Base-by-base conservation (phyloP, 64 coral and sea anemone genomes). In the Astreopora myriophthalma region DNA sequence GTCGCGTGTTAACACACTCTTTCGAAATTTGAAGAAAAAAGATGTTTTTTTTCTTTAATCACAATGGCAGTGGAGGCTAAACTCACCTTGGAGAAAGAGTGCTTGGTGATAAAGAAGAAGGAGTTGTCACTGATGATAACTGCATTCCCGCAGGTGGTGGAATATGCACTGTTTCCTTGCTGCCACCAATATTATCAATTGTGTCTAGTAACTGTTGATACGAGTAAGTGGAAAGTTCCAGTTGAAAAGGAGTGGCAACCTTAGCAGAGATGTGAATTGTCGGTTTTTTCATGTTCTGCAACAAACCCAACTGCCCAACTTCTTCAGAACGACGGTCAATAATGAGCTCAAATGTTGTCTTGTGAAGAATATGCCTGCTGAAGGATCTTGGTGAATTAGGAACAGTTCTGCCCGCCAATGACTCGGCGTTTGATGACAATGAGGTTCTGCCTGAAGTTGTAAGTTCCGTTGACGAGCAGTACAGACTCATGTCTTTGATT, bases 401-500 rank as follows among this genome's bases (percentile, higher is more conserved):
- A 4, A 84, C 70, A 30, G 70, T 97, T 64, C 84, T 84, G 44
- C 92, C 77, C 6, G 58, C 61, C 31, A 93, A 79, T 62, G 95
- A 89, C 40, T 90, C 91, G 1, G 86, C 52, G 17, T 32, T 62
- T 16, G 88, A 87, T 24, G 86, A 87, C 12, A 76, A 79, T 31
- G 86, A 96, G 8, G 84, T 22, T 20, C 58, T 89, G 24, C 39
- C 74, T 78, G 58, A 64, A 35, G 83, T 39, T 24, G 80, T 28
- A 9, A 34, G 48, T 0, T 86, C 88, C 4, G 95, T 27, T 29
- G 89, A 86, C 36, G 92, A 64, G 8, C 89, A 98, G 81, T 82
- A 93, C 65, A 98, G 68, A 73, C 96, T 98, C 96, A 98, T 98
- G 22, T 95, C 96, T 66, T 92, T 92, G 14, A 98, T 95, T 68